phyloP scores from a whole-genome alignment of 2,113 vertebrate species.

The Catharus fuscescens region DNA sequence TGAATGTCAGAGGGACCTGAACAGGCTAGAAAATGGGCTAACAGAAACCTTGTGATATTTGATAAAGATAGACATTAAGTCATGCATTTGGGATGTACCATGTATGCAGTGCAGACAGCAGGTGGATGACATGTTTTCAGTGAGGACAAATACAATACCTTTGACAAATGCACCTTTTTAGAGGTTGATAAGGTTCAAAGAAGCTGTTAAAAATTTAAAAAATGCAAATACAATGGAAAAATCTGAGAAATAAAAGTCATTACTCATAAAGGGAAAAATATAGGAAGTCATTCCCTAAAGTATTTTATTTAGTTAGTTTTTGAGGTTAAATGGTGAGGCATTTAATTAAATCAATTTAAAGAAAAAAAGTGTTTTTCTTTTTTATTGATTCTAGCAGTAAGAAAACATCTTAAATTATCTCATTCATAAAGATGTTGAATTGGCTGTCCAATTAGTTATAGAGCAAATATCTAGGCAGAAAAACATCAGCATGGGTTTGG shows the following conservation, averaged over 20 bases:
- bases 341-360: not conserved
- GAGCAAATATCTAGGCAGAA: slow-evolving; percentile 12
- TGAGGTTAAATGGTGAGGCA: not conserved
- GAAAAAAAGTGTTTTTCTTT: not conserved
- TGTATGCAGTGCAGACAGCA: not conserved
- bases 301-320: not conserved
- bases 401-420: not conserved
- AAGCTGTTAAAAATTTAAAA: not conserved
- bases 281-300: not conserved
- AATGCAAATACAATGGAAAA: not conserved
- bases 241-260: not conserved
- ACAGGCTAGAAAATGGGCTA: not conserved
- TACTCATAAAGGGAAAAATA: not conserved
- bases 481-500: not conserved
- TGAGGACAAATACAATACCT: not conserved
- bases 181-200: not conserved
- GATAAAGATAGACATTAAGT: not conserved
- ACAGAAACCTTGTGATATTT: not conserved
- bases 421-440: not conserved
- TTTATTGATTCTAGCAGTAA: not conserved
- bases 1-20: not conserved
- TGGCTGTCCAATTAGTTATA: not conserved
- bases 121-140: not conserved
- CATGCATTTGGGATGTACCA: not conserved
- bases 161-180: not conserved